Base-by-base conservation (phyloP, 2,888 invertebrate species). In the Baccha elongata region DNA sequence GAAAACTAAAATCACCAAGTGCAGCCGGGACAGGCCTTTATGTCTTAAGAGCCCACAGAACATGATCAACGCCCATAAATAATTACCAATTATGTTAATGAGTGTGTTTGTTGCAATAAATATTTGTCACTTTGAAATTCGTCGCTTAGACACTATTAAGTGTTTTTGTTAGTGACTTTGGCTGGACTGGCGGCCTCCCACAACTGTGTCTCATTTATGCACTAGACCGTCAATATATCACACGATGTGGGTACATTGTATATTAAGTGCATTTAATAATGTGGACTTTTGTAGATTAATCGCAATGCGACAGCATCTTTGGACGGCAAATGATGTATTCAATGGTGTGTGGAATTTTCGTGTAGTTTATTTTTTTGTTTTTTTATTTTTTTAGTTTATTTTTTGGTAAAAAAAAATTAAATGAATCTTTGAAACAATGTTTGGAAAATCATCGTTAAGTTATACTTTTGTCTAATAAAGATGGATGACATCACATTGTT, bases 41-140 rank as follows among this genome's bases (percentile, higher is more conserved):
- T 37, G 8, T n/a, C 13, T 37, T 11, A 26, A 21, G 65, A 29
- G 32, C 58, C 60, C 62, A 74, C 48, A 11, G 52, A 21, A 40
- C 29, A 53, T 42, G 32, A 26, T 48, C 19, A 50, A 15, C 21
- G 17, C 26, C 19, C 71, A 86, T 87, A 86, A 87, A 87, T 86
- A 85, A 87, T 84, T 81, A 84, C 76, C 86, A 85, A 86, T 86
- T 86, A 86, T 86, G 86, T 85, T 85, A 86, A 87, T 85, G 86
- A 85, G 86, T 85, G 75, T 81, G 81, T 84, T 86, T 85, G 83
- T 80, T 79, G 69, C 72, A 68, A 83, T 83, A 83, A 83, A 83
- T 83, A 83, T 83, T 83, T 76, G 83, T 83, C 76, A 83, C 83
- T 37, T 76, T 67, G 48, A 83, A 71, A 83, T 83, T 76, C 72